These are phyloP conservation scores for Rhyacophila evoluta DNA, from an alignment of 2,888 invertebrate species.

Conservation along the genomic window DNA sequence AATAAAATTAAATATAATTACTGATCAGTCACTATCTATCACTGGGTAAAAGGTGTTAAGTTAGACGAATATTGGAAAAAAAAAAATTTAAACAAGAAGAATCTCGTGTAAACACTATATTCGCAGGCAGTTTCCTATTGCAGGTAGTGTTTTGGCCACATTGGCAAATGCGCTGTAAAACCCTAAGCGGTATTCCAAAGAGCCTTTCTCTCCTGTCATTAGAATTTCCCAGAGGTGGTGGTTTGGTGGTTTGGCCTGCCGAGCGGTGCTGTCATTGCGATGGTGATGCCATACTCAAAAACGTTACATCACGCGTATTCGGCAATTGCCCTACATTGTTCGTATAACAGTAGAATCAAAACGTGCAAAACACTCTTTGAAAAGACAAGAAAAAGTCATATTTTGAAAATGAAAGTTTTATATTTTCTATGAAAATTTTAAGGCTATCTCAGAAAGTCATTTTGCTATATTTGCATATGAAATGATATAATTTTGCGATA, in stretches of 20 bases:
- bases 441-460: neutral
- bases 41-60: no score
- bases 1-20: no score
- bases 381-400: neutral
- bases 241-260: neutral
- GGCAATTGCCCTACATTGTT: neutral
- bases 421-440: slow-evolving; percentile 3
- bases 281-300: slow-evolving; percentile 10
- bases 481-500: neutral
- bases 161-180: neutral
- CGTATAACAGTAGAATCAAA: neutral
- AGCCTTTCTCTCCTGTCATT: slow-evolving; percentile 15
- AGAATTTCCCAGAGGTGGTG: slow-evolving; percentile 24
- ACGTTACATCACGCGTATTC: slow-evolving; percentile 8
- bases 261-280: neutral
- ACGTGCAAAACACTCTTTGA: neutral
- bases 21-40: no score
- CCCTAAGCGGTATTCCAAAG: slow-evolving; percentile 2
- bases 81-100: no score
- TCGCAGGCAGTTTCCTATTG: neutral
- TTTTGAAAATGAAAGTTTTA: neutral
- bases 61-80: no score
- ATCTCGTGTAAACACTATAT: neutral
- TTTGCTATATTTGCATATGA: neutral
- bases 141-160: neutral